Evolutionary conservation across 37 sponge, comb jelly and placozoan genomes (phyloP).

Genomic region (Agelas oroides): DNA sequence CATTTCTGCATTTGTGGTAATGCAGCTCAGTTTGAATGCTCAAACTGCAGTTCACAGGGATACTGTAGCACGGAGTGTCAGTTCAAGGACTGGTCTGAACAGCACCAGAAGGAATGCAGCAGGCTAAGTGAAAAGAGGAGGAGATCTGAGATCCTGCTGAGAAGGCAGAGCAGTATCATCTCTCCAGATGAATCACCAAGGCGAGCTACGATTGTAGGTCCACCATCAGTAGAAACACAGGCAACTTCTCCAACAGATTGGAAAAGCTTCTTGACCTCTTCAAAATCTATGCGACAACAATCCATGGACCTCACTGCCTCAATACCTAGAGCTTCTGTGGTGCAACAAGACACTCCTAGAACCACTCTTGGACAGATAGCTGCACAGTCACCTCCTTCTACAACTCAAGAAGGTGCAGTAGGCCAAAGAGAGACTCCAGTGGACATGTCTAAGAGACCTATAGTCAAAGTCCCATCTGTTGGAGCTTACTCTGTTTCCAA

Average conservation of each 20-base stretch:
- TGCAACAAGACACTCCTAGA: too few species aligned
- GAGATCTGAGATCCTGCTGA: conserved; percentile 50
- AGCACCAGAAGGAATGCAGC: conserved; percentile 76
- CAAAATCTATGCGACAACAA: too few species aligned
- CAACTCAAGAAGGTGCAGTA: too few species aligned
- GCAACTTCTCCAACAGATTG: conserved; percentile 33
- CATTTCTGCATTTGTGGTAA: conserved; percentile 87
- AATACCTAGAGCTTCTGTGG: too few species aligned
- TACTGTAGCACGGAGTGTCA: conserved; percentile 89
- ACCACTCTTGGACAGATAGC: too few species aligned
- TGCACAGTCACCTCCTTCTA: too few species aligned
- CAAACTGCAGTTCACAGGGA: conserved; percentile 72
- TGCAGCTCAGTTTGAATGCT: conserved; percentile 86
- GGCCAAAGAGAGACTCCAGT: too few species aligned
- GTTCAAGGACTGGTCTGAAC: conserved; percentile 56
- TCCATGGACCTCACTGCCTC: too few species aligned
- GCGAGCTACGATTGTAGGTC: neutral
- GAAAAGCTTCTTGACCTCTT: conserved; percentile 29
- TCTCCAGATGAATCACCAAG: conserved; percentile 12
- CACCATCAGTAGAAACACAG: neutral
- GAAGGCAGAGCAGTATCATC: neutral
- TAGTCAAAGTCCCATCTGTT: too few species aligned
- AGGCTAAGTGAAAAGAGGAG: conserved; percentile 72
- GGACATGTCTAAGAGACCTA: too few species aligned
- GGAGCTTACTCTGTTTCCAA: too few species aligned